Base-by-base conservation (phyloP, 1,140 invertebrate species). In the Hypsibius dujardini region DNA sequence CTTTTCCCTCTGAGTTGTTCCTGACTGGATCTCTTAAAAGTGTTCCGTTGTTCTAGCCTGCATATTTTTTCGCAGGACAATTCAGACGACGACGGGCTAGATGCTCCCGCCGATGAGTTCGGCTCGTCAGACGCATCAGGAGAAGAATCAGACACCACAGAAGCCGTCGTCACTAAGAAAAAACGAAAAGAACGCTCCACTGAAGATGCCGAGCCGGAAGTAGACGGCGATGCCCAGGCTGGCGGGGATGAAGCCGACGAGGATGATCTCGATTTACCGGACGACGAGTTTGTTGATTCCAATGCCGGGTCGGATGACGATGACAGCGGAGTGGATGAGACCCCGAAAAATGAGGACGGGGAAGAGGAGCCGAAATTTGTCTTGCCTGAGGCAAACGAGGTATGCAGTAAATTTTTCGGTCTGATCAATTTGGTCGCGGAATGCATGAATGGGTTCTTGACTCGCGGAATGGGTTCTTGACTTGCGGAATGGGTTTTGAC, bases 181-280 rank as follows among this genome's bases (percentile, higher is more conserved):
- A 28, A n/a, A 40, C 47, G 50, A 15, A 46, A 56, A 72, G 45
- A 70, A 73, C 62, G 50, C 70, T 71, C 70, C 71, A 74, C 75
- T 72, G 73, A 59, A 74, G 70, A 74, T 60, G 69, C 72, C 70
- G 71, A 70, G 59, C 70, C 74, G 7, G 67, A 74, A 74, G 71
- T 74, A 72, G 59, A 47, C 60, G 59, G 69, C 50, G 46, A 47
- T 67, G 60, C 72, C 50, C 72, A 76, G 46, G 67, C 28, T 73
- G 72, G 73, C 47, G 74, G 73, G 50, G n/a, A n/a, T n/a, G 50
- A 56, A 56, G 7, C 50, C 15, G 79, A 81, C 42, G 75, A 79
- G 73, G 77, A 76, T n/a, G 74, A 73, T 42, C 74, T 83, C 59
- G 82, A 83, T 76, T 81, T 83, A 70, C 75, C 80, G 74, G 80